Evolutionary conservation across 2,797 vertebrate genomes (phyloP).

Genomic region (Neosilurus mollespiculum): DNA sequence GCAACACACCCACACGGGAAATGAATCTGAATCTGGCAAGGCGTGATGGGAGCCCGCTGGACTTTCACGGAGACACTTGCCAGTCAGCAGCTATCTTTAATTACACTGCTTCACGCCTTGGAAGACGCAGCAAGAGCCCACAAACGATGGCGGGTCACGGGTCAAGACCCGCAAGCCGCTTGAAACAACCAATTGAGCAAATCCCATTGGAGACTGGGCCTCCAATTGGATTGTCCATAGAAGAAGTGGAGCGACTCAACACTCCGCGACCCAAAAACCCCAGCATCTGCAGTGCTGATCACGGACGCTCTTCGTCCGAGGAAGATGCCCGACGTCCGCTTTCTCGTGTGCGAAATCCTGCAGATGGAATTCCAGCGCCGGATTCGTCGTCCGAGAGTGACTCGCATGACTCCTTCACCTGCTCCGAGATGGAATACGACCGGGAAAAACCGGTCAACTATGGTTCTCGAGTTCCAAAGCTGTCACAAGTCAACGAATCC

Average conservation of each 20-base stretch:
- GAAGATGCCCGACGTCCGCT: slow-evolving; percentile 91
- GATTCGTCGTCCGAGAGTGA: slow-evolving; percentile 98
- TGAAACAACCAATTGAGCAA: slow-evolving; percentile 92
- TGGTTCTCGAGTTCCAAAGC: slow-evolving; percentile 89
- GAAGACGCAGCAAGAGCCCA: slow-evolving; percentile 93
- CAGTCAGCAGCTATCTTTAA: slow-evolving; percentile 89
- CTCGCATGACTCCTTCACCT: slow-evolving; percentile 98
- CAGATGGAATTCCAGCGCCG: slow-evolving; percentile 90
- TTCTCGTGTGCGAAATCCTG: slow-evolving; percentile 91
- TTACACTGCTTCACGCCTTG: slow-evolving; percentile 85
- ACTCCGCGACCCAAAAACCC: slow-evolving; percentile 93
- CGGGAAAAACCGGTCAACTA: slow-evolving; percentile 87
- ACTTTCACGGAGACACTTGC: slow-evolving; percentile 83
- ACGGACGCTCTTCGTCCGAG: slow-evolving; percentile 93
- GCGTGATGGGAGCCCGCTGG: slow-evolving; percentile 85
- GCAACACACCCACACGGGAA: slow-evolving; percentile 91
- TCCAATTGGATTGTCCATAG: slow-evolving; percentile 91
- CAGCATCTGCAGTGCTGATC: slow-evolving; percentile 97
- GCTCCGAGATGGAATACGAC: slow-evolving; percentile 98
- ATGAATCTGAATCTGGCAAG: slow-evolving; percentile 88
- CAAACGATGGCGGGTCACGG: slow-evolving; percentile 85
- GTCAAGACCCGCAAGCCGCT: slow-evolving; percentile 88
- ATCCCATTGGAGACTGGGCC: slow-evolving; percentile 87
- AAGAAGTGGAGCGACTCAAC: slow-evolving; percentile 97
- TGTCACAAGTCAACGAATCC: slow-evolving; percentile 95